These are phyloP conservation scores for Acronicta aceris DNA, from an alignment of 2,888 invertebrate species.

Conservation along the genomic window DNA sequence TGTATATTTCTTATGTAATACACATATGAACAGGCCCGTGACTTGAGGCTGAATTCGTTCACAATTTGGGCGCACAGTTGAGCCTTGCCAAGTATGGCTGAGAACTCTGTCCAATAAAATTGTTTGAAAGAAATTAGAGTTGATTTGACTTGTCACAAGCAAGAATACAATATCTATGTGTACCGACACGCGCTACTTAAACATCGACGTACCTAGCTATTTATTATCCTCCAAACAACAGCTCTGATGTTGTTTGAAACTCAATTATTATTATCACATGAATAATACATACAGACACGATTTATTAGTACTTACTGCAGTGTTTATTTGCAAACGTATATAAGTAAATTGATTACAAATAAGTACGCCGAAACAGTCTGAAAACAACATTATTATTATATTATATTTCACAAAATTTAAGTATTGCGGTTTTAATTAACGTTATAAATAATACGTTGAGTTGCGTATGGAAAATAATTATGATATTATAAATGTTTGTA, in stretches of 20 bases:
- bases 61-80: not conserved
- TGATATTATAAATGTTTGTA: constrained; percentile 26
- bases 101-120: not conserved
- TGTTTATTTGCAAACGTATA: constrained; percentile 21
- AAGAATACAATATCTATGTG: constrained; percentile 5
- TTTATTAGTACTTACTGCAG: not conserved
- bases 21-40: no score
- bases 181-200: constrained; percentile 12
- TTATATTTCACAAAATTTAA: constrained; percentile 27
- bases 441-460: constrained; percentile 28
- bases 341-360: constrained; percentile 35
- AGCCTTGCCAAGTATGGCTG: not conserved
- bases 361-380: constrained; percentile 29
- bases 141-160: constrained; percentile 17
- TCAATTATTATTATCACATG: constrained; percentile 28
- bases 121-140: constrained; percentile 12
- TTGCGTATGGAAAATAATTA: constrained; percentile 25
- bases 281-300: constrained; percentile 26
- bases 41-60: no score
- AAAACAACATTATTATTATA: constrained; percentile 25
- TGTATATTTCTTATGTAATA: no score
- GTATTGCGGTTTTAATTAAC: constrained; percentile 43
- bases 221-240: constrained; percentile 24
- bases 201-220: constrained; percentile 16
- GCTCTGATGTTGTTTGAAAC: constrained; percentile 34